Conservation (phyloP, 2,888 invertebrate genomes). For the Icerya purchasi region DNA sequence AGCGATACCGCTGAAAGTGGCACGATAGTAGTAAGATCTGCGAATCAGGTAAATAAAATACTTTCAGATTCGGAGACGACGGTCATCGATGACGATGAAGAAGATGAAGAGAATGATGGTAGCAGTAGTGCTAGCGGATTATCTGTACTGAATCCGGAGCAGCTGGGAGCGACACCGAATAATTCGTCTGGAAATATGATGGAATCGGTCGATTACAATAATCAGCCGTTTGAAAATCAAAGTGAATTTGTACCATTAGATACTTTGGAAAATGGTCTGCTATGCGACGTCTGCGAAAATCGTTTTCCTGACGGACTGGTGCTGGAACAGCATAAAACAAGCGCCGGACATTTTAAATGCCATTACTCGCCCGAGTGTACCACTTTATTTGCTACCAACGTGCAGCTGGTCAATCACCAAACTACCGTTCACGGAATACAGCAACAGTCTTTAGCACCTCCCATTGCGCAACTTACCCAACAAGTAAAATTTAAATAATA, state of each 20-base stretch:
- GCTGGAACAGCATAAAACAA: constrained; percentile 5
- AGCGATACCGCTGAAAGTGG: constrained; percentile 4
- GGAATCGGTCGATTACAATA: not conserved
- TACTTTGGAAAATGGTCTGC: not conserved
- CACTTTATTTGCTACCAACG: constrained; percentile 21
- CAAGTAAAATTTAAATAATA: too few relatives aligned
- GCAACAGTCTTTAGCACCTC: constrained; percentile 18
- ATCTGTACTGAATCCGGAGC: constrained; percentile 9
- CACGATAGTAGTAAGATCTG: constrained; percentile 5
- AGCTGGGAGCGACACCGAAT: constrained; percentile 6
- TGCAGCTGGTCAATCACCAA: constrained; percentile 18
- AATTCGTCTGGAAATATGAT: not conserved
- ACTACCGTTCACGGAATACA: constrained; percentile 19
- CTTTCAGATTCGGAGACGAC: not conserved
- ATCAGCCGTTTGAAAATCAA: not conserved
- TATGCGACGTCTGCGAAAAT: constrained; percentile 11
- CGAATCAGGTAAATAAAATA: constrained; percentile 4
- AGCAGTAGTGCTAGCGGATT: not conserved
- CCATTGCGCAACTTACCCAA: constrained; percentile 30
- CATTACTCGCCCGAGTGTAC: constrained; percentile 24
- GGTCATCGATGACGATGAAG: not conserved
- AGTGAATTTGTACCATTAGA: not conserved
- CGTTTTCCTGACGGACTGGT: constrained; percentile 3
- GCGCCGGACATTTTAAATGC: constrained; percentile 27
- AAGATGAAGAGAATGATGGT: not conserved